Evolutionary conservation across 2,888 invertebrate genomes (phyloP).

Genomic region (Bombylius major): DNA sequence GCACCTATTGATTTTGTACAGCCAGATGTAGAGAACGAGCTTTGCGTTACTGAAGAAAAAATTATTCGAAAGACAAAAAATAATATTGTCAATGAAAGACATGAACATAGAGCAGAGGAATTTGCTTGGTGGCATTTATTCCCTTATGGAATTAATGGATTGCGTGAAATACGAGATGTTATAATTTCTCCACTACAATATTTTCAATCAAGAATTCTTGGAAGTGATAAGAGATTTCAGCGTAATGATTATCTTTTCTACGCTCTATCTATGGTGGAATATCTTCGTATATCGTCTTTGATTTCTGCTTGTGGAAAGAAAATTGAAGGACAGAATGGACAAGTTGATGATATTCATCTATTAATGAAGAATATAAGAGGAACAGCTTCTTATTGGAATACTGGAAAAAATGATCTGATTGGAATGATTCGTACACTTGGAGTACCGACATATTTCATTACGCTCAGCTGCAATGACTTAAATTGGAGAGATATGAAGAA

Average conservation of each 20-base stretch:
- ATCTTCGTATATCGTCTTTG: neutral
- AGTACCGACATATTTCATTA: constrained; percentile 20
- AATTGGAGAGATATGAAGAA: constrained; percentile 19
- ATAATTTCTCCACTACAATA: constrained; percentile 8
- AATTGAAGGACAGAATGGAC: constrained; percentile 9
- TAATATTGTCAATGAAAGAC: too few species aligned
- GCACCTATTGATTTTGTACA: too few species aligned
- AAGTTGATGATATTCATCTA: constrained; percentile 18
- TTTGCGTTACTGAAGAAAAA: too few species aligned
- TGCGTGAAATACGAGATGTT: neutral
- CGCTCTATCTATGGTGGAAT: constrained; percentile 5
- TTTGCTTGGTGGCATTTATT: constrained; percentile 5
- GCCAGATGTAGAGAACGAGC: too few species aligned
- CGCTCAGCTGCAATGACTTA: constrained; percentile 16
- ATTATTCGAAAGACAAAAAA: too few species aligned
- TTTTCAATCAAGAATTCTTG: constrained; percentile 6
- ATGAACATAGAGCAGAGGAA: too few species aligned
- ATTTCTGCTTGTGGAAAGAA: too few species aligned
- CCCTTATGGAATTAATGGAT: constrained; percentile 6
- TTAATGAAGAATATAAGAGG: constrained; percentile 19
- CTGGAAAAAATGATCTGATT: constrained; percentile 18
- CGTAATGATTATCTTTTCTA: constrained; percentile 7
- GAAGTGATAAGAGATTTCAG: constrained; percentile 6
- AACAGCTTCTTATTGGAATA: constrained; percentile 16
- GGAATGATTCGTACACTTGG: constrained; percentile 20